phyloP scores from a whole-genome alignment of 92 coral and sea anemone genomes.

The Nematostella vectensis region DNA sequence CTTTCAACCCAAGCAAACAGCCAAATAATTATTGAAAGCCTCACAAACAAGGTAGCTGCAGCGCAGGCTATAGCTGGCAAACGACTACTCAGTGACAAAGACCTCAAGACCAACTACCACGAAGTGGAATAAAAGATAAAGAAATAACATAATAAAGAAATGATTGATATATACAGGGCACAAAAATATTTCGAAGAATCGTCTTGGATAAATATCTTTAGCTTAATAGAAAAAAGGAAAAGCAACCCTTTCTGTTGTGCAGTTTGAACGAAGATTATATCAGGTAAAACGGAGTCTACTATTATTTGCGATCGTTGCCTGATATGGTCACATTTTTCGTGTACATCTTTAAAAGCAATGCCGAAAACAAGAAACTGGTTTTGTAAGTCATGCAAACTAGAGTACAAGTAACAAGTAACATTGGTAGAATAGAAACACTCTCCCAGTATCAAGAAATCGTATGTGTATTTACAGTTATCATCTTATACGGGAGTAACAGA shows the following conservation, averaged over 20 bases:
- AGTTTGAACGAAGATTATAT: constrained; percentile 16
- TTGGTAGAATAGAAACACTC: too few relatives aligned
- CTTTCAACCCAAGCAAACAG: constrained; percentile 25
- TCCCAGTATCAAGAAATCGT: too few relatives aligned
- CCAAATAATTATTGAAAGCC: constrained; percentile 28
- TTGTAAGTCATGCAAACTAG: constrained; percentile 12
- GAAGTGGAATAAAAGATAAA: constrained; percentile 20
- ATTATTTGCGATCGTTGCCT: constrained; percentile 52
- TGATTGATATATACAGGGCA: constrained; percentile 27
- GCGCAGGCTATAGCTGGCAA: constrained; percentile 34
- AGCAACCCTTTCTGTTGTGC: constrained; percentile 14
- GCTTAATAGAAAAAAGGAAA: constrained; percentile 16
- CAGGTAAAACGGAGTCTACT: constrained; percentile 16
- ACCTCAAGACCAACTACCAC: constrained; percentile 22
- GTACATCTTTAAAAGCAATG: constrained; percentile 3
- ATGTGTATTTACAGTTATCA: too few relatives aligned
- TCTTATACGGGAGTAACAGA: too few relatives aligned
- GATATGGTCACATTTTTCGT: constrained; percentile 27
- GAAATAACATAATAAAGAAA: constrained; percentile 23
- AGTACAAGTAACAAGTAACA: constrained; percentile 4
- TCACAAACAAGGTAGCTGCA: constrained; percentile 10
- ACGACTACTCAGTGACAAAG: constrained; percentile 10
- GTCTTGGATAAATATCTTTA: constrained; percentile 30
- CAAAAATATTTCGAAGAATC: constrained; percentile 26
- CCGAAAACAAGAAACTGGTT: constrained; percentile 34